Conservation (phyloP, 1,140 invertebrate genomes). For the Drosophila nikananu region DNA sequence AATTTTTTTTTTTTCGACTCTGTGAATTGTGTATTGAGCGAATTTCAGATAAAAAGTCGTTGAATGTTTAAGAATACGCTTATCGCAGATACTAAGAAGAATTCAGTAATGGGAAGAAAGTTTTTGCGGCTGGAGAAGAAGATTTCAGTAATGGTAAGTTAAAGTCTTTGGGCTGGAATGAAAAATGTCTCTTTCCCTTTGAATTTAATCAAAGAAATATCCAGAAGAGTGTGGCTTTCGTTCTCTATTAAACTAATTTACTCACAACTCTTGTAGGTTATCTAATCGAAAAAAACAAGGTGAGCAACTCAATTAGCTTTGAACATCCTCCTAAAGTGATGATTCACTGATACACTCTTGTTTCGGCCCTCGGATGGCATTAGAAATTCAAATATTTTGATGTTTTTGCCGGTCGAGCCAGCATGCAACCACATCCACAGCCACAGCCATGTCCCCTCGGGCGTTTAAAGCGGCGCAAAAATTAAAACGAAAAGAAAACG, state of each 20-base stretch:
- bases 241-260: not conserved
- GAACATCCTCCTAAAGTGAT: not conserved
- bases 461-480: slow-evolving; percentile 66
- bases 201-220: not conserved
- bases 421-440: slow-evolving; percentile 63
- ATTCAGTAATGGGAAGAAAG: too few relatives aligned
- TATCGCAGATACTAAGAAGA: too few relatives aligned
- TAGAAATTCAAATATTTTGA: slow-evolving; percentile 83
- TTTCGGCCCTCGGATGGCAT: slow-evolving; percentile 66
- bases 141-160: too few relatives aligned
- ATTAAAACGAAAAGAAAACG: slow-evolving; percentile 45
- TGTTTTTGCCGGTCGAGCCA: slow-evolving; percentile 34
- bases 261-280: not conserved
- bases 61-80: too few relatives aligned
- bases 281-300: slow-evolving; percentile 11
- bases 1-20: too few relatives aligned
- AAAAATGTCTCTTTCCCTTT: not conserved
- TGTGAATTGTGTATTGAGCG: too few relatives aligned
- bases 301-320: slow-evolving; percentile 35
- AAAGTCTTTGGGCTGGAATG: too few relatives aligned
- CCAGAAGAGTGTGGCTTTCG: too few relatives aligned
- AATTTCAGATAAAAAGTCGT: too few relatives aligned
- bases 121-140: too few relatives aligned
- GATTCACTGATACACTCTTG: slow-evolving; percentile 41
- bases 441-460: slow-evolving; percentile 55